phyloP scores from a whole-genome alignment of 2,797 vertebrate species.

The Smutsia gigantea region DNA sequence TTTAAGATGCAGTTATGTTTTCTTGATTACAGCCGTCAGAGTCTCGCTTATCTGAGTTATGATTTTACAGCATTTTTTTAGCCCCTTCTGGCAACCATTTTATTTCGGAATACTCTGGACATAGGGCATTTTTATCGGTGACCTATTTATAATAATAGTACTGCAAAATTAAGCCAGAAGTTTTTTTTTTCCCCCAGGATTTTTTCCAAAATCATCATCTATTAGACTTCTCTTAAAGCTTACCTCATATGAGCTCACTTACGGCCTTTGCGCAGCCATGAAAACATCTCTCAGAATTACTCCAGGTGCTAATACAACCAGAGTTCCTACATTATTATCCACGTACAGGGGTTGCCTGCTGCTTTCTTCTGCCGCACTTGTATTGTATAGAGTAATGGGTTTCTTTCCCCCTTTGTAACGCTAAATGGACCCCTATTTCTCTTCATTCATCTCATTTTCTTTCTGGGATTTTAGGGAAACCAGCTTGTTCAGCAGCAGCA shows the following conservation, averaged over 20 bases:
- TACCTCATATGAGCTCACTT: neutral
- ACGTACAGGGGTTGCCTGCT: neutral
- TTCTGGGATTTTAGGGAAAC: slow-evolving; percentile 3
- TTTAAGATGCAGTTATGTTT: neutral
- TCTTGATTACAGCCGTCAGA: neutral
- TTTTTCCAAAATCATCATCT: neutral
- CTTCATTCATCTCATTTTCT: neutral
- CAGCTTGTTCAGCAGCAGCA: neutral
- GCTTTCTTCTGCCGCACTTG: neutral
- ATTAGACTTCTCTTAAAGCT: slow-evolving; percentile 7
- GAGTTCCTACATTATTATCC: neutral
- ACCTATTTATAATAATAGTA: slow-evolving; percentile 3
- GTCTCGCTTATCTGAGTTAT: neutral
- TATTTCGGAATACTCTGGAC: slow-evolving; percentile 19
- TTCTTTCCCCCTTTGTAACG: neutral
- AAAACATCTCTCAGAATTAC: neutral
- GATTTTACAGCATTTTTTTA: neutral
- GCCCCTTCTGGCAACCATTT: neutral
- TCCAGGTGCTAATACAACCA: neutral
- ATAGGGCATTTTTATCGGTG: slow-evolving; percentile 25
- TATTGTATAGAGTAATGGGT: neutral
- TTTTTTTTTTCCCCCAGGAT: slow-evolving; percentile 24
- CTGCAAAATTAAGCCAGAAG: slow-evolving; percentile 29
- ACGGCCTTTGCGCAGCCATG: neutral
- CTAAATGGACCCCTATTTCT: neutral